Evolutionary conservation across 1,140 invertebrate species (phyloP).

Genomic region (Drosophila pruinosa): DNA sequence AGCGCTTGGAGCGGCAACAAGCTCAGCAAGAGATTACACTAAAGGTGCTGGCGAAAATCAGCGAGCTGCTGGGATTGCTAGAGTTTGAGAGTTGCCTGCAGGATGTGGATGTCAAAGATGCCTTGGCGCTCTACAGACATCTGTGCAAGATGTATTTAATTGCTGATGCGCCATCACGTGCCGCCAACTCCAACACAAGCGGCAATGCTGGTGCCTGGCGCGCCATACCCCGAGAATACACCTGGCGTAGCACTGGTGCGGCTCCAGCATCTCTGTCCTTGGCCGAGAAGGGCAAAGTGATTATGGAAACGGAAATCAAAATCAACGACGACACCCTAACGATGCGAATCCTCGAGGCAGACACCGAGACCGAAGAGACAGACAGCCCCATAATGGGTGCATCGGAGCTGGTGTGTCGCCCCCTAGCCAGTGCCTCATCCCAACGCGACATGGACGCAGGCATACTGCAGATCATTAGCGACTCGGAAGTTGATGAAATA

Average conservation of each 20-base stretch:
- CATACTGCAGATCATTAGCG: slow-evolving; percentile 85
- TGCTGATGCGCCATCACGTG: slow-evolving; percentile 52
- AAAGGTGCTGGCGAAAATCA: slow-evolving; percentile 87
- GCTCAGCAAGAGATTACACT: slow-evolving; percentile 88
- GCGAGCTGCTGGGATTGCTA: slow-evolving; percentile 86
- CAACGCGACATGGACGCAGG: slow-evolving; percentile 56
- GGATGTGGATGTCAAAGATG: slow-evolving; percentile 68
- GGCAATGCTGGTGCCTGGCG: slow-evolving; percentile 59
- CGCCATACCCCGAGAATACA: slow-evolving; percentile 51
- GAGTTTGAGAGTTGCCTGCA: slow-evolving; percentile 85
- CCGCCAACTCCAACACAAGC: neutral
- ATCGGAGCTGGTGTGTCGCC: slow-evolving; percentile 67
- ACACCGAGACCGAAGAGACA: slow-evolving; percentile 62
- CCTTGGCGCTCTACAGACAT: slow-evolving; percentile 87
- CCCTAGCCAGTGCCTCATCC: slow-evolving; percentile 47
- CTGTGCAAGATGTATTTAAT: slow-evolving; percentile 87
- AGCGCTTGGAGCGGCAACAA: slow-evolving; percentile 86
- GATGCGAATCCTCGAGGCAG: slow-evolving; percentile 90
- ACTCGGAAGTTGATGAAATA: slow-evolving; percentile 84
- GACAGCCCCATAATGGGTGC: slow-evolving; percentile 82
- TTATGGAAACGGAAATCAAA: slow-evolving; percentile 91
- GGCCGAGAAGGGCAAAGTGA: slow-evolving; percentile 84
- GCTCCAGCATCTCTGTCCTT: slow-evolving; percentile 1
- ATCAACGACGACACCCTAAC: slow-evolving; percentile 90
- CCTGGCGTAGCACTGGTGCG: slow-evolving; percentile 46